These are phyloP conservation scores for Brachystomella parvula DNA, from an alignment of 1,140 invertebrate genomes.

Conservation along the genomic window DNA sequence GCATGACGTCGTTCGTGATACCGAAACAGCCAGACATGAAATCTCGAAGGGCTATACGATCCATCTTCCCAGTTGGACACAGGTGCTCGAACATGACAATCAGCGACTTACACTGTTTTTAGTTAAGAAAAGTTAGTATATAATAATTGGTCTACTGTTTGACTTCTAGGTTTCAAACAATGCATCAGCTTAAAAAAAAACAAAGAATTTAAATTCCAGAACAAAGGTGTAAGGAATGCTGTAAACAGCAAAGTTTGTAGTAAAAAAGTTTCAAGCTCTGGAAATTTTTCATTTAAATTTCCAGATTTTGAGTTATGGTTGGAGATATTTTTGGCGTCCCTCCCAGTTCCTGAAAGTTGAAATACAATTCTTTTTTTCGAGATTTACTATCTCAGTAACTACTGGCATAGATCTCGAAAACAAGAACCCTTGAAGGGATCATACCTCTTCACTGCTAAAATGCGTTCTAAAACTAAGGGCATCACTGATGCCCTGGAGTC, in stretches of 20 bases:
- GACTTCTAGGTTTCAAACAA: background rate
- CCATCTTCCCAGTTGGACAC: constrained; percentile 54
- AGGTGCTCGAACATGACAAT: background rate
- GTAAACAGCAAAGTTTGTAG: background rate
- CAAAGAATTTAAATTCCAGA: background rate
- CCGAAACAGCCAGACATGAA: constrained; percentile 77
- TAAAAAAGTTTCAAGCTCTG: background rate
- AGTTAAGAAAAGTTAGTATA: background rate
- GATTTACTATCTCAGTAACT: too few relatives aligned
- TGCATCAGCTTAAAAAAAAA: background rate
- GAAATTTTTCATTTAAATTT: background rate
- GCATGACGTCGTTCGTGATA: constrained; percentile 77
- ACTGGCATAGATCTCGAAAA: too few relatives aligned
- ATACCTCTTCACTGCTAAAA: background rate
- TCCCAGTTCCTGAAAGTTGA: background rate
- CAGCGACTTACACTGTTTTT: constrained; percentile 3
- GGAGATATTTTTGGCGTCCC: background rate
- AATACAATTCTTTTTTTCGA: background rate
- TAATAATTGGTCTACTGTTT: background rate
- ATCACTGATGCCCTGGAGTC: background rate
- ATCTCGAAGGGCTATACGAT: constrained; percentile 71
- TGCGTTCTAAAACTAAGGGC: background rate
- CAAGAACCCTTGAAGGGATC: too few relatives aligned
- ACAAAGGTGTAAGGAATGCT: background rate
- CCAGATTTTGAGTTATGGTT: background rate